A percentile compares a stretch with the other conserved stretches of the same genome.
Conservation (phyloP, 2,888 invertebrate genomes). For the Melanophora roralis region DNA sequence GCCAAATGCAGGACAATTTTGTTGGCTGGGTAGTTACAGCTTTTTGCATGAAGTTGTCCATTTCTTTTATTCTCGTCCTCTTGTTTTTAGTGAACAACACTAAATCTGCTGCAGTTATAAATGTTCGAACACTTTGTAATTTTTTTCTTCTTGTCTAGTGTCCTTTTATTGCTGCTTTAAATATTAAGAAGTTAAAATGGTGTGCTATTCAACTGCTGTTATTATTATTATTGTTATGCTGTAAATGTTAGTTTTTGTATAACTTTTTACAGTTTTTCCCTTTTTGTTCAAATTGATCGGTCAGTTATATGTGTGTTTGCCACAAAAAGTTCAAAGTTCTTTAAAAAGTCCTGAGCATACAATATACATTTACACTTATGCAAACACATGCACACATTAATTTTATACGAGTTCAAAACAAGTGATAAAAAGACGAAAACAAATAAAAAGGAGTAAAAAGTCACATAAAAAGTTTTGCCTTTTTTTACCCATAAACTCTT, state of each 20-base stretch:
- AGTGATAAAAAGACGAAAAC: conserved; percentile 29
- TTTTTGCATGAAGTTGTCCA: conserved; percentile 20
- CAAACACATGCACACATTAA: neutral
- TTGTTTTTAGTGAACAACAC: conserved; percentile 29
- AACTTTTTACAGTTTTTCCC: conserved; percentile 35
- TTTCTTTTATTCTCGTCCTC: neutral
- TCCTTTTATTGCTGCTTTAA: conserved; percentile 48
- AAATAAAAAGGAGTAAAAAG: conserved; percentile 37
- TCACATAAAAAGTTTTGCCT: conserved; percentile 60
- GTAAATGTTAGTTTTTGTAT: conserved; percentile 34
- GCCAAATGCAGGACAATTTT: too few relatives aligned
- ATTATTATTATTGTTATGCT: conserved; percentile 44
- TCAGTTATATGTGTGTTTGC: conserved; percentile 53
- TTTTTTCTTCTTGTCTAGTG: conserved; percentile 37
- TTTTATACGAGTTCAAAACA: conserved; percentile 34
- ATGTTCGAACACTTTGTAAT: conserved; percentile 35
- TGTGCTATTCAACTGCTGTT: conserved; percentile 39
- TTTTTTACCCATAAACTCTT: conserved; percentile 61
- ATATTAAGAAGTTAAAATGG: conserved; percentile 63
- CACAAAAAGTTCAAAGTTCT: conserved; percentile 62
- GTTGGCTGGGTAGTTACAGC: conserved; percentile 23
- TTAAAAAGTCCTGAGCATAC: conserved; percentile 50
- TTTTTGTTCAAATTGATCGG: conserved; percentile 57
- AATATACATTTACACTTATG: conserved; percentile 21
- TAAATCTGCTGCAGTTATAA: conserved; percentile 52